Evolutionary conservation across 1,140 invertebrate genomes (phyloP).

Genomic region (Orius insidiosus): DNA sequence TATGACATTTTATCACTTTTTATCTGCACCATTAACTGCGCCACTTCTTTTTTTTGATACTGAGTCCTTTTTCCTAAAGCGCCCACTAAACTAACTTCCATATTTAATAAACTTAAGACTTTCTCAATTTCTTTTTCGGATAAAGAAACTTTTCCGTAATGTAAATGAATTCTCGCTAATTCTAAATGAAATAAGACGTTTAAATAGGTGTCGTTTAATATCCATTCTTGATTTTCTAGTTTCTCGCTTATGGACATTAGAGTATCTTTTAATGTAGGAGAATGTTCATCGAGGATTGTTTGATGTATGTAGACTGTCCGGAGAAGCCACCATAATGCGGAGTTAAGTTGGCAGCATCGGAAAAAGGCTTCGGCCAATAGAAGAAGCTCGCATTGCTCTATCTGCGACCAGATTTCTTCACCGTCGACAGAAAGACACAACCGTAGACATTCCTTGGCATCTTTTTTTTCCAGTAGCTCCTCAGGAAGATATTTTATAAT

Average conservation of each 20-base stretch:
- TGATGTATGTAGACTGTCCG: conserved; percentile 55
- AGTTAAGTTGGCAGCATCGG: conserved; percentile 28
- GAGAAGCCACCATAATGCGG: conserved; percentile 53
- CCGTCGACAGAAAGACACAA: conserved; percentile 31
- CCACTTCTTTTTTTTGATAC: conserved; percentile 60
- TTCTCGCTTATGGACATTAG: conserved; percentile 37
- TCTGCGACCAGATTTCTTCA: conserved; percentile 31
- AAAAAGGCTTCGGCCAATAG: conserved; percentile 48
- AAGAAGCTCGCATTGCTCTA: conserved; percentile 42
- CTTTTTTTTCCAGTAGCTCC: conserved; percentile 14
- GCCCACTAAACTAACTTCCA: conserved; percentile 24
- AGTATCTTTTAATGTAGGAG: conserved; percentile 40
- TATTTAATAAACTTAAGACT: conserved; percentile 42
- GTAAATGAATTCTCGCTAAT: conserved; percentile 49
- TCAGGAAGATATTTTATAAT: conserved; percentile 12
- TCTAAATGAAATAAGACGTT: conserved; percentile 55
- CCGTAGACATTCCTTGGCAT: conserved; percentile 24
- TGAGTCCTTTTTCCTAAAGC: conserved; percentile 75
- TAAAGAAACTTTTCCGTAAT: conserved; percentile 51
- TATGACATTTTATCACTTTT: conserved; percentile 26
- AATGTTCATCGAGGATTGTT: conserved; percentile 49
- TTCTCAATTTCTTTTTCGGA: conserved; percentile 45
- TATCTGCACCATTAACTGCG: conserved; percentile 62
- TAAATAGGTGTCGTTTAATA: conserved; percentile 29
- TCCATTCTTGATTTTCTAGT: conserved; percentile 28